Evolutionary conservation across 2,797 vertebrate genomes (phyloP).

Genomic region (Coranthus polyacanthus): DNA sequence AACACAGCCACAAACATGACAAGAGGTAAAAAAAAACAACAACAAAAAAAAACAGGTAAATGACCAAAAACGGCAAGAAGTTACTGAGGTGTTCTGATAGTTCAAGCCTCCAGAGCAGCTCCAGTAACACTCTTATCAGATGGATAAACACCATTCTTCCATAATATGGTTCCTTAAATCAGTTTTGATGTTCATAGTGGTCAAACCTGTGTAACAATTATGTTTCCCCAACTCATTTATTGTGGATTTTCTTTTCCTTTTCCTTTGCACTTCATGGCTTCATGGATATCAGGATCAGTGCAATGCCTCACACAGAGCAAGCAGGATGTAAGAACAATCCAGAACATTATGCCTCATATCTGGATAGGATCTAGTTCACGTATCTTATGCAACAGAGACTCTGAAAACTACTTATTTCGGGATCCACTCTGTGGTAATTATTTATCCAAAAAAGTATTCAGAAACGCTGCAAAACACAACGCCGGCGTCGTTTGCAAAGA

Average conservation of each 20-base stretch:
- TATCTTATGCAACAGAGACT: background rate
- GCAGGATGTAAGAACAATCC: background rate
- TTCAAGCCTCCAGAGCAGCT: background rate
- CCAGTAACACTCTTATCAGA: too few relatives aligned
- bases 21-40: too few relatives aligned
- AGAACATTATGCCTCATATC: background rate
- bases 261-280: too few relatives aligned
- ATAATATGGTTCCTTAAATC: background rate
- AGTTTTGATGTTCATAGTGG: too few relatives aligned
- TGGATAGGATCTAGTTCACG: background rate
- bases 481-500: background rate
- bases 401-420: background rate
- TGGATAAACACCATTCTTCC: too few relatives aligned
- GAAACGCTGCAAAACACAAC: too few relatives aligned
- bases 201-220: background rate
- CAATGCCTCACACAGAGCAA: background rate
- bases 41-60: too few relatives aligned
- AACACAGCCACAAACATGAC: constrained; percentile 3
- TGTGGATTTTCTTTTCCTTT: background rate
- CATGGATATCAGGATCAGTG: background rate
- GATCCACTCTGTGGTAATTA: background rate
- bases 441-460: too few relatives aligned
- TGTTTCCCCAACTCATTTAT: background rate
- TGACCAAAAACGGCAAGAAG: background rate
- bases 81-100: background rate